A percentile compares a stretch with the other conserved stretches of the same genome.
Evolutionary conservation across 2,797 vertebrate genomes (phyloP).

Genomic region (Centropyge bicolor): DNA sequence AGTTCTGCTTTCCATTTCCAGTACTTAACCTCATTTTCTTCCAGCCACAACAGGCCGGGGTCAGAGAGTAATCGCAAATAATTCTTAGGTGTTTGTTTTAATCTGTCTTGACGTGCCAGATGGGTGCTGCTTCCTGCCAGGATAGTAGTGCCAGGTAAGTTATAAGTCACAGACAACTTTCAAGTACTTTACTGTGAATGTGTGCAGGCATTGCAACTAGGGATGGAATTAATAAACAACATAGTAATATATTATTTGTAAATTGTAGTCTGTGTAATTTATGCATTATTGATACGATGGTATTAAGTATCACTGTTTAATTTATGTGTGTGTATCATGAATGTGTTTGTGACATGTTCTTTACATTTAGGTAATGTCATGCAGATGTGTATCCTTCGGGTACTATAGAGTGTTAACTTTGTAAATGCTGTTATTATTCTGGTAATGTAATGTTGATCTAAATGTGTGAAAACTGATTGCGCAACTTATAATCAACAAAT

Average conservation of each 20-base stretch:
- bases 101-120: slow-evolving; percentile 61
- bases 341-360: neutral
- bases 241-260: neutral
- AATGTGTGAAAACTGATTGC: neutral
- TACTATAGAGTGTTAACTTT: neutral
- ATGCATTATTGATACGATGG: neutral
- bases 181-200: slow-evolving; percentile 3
- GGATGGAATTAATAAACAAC: neutral
- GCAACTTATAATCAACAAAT: neutral
- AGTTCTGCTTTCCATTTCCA: slow-evolving; percentile 62
- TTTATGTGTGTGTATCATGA: neutral
- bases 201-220: neutral
- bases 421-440: neutral
- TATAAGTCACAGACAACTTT: slow-evolving; percentile 34
- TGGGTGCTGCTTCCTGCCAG: slow-evolving; percentile 55
- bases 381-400: neutral
- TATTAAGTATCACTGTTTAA: neutral
- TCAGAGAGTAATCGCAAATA: slow-evolving; percentile 68
- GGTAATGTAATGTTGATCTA: neutral
- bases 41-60: slow-evolving; percentile 47
- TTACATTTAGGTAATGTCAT: neutral
- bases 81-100: slow-evolving; percentile 69
- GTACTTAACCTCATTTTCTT: slow-evolving; percentile 50
- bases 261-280: neutral
- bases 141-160: slow-evolving; percentile 29